Evolutionary conservation across 2,888 invertebrate genomes (phyloP), one percentile per base, ranked within the genome.

Genomic region (Chrysolina oricalcia): DNA sequence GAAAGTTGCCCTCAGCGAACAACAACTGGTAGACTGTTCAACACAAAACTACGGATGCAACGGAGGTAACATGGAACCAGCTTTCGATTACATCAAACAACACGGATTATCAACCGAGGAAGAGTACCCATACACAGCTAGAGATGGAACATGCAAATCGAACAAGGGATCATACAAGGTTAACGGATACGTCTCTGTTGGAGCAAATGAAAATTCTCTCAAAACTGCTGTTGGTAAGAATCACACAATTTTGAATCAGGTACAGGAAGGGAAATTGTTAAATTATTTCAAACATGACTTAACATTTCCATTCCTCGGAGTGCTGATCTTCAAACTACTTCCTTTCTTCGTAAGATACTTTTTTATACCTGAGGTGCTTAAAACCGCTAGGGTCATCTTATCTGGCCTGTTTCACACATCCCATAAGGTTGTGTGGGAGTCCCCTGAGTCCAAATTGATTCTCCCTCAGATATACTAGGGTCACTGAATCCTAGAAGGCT

Each of bases 1-100:
- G 74, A 76, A 74, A 69, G 78, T 78, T 41, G 67, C 21, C 1
- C 53, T 53, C 5, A 53, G 53, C 13, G 53, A 53, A 21, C 53
- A 53, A 13, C 53, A 53, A 21, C 15, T 53, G 11, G 53, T 53
- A 53, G 53, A 53, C 13, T 53, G 53, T 21, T 53, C 53, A 19
- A 21, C 5, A 9, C 8, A 13, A 5, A 53, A 53, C 53, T 2
- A 53, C 3, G 53, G 23, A 11, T 53, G 53, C 21, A 13, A 21
- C 1, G 53, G 53, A 4, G 53, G 53, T 53, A 1, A 1, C 0
- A 53, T 53, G 0, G 21, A 53, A 4, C 11, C 2, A 5, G 53
- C 53, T 21, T 53, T 53, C 21, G 21, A 53, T 11, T 53, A 53
- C 53, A 19, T 53, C 53, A 21, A 10, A 53, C 4, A 53, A 6